Percentiles rank a stretch among this genome's conserved stretches.
phyloP scores from a whole-genome alignment of 1,140 invertebrate species.

The Anoplophora glabripennis region DNA sequence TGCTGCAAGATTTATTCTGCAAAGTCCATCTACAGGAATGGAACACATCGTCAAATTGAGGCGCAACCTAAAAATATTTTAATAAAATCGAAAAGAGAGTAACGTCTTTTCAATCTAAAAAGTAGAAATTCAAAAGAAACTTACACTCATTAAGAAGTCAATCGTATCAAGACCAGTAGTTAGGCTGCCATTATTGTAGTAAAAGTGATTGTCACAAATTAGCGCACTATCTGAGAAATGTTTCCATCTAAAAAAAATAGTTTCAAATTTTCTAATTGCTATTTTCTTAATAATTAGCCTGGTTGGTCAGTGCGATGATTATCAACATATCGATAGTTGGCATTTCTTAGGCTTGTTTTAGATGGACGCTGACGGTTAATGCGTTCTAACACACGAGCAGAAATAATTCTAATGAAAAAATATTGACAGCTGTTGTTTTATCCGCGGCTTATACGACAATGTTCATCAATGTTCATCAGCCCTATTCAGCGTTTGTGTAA shows the following conservation, averaged over 20 bases:
- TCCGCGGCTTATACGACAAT: too few species aligned
- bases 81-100: conserved; percentile 2
- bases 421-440: too few species aligned
- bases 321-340: too few species aligned
- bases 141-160: conserved; percentile 52
- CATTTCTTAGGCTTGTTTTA: too few species aligned
- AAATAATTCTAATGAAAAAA: too few species aligned
- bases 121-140: background rate
- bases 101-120: background rate
- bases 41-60: conserved; percentile 56
- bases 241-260: conserved; percentile 43
- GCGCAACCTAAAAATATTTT: conserved; percentile 51
- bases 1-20: conserved; percentile 54
- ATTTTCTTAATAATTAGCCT: too few species aligned
- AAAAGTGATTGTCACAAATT: conserved; percentile 56
- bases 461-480: too few species aligned
- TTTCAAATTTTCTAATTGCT: background rate
- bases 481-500: too few species aligned
- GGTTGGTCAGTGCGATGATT: too few species aligned
- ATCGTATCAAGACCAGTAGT: conserved; percentile 49
- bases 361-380: too few species aligned
- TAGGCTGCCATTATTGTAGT: conserved; percentile 40
- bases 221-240: conserved; percentile 52
- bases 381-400: too few species aligned
- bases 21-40: conserved; percentile 55